phyloP scores from a whole-genome alignment of 2,888 invertebrate genomes.

The Bugula neritina region DNA sequence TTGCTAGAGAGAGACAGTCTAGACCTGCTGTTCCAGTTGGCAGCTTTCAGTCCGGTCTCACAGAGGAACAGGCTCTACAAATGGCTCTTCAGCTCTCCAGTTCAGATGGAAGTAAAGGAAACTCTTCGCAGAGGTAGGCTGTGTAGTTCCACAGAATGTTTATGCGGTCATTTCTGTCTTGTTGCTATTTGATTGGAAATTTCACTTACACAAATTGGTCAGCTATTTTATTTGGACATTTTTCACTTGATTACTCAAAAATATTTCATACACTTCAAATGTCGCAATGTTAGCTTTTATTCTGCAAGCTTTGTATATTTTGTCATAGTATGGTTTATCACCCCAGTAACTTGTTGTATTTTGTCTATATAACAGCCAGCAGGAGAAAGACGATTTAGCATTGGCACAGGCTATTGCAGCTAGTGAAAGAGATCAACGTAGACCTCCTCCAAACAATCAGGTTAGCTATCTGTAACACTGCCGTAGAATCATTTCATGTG shows the following conservation, averaged over 20 bases:
- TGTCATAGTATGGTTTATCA: too few species aligned
- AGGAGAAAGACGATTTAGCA: slow-evolving; percentile 45
- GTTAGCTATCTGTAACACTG: background rate
- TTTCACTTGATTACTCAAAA: too few species aligned
- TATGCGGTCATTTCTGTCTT: too few species aligned
- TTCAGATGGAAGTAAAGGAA: background rate
- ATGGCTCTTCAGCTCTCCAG: background rate
- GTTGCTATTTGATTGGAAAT: background rate
- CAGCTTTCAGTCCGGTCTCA: slow-evolving; percentile 16
- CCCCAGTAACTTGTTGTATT: too few species aligned
- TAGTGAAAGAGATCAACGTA: slow-evolving; percentile 39
- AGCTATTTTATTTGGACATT: too few species aligned
- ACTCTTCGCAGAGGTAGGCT: background rate
- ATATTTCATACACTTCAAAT: too few species aligned
- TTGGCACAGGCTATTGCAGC: slow-evolving; percentile 47
- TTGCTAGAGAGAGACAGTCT: slow-evolving; percentile 11
- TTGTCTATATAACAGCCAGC: too few species aligned
- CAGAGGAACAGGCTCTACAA: slow-evolving; percentile 21
- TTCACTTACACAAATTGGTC: too few species aligned
- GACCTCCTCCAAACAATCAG: background rate
- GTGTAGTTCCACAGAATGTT: too few species aligned
- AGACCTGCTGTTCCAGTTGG: slow-evolving; percentile 21
- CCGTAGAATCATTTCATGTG: too few species aligned
- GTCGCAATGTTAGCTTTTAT: too few species aligned
- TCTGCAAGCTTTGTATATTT: too few species aligned